Base-by-base conservation (phyloP, 2,797 vertebrate species). In the Nannoperca obscura region DNA sequence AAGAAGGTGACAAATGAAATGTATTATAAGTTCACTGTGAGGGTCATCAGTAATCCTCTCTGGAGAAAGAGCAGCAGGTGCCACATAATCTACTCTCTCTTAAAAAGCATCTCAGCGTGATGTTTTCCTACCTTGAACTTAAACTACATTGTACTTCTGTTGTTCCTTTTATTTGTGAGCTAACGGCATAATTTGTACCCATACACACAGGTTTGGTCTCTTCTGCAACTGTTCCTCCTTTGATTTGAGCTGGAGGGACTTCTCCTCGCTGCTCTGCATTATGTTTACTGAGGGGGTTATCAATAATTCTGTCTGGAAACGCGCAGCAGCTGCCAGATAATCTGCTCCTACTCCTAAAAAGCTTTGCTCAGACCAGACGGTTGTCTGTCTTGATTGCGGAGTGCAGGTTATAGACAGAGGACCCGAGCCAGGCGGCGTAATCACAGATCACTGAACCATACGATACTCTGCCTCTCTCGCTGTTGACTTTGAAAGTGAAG, bases 401-500 rank as follows among this genome's bases (percentile, higher is more conserved):
- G 58, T 20, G 49, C 19, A 58, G 62, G 74, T 73, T 80, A 55
- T 13, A 81, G 71, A 70, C 6, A 7, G 69, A 34, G 49, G 62
- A 76, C 27, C 50, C 1, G 47, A 80, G 76, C 81, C 76, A 47
- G 60, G 62, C 72, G 10, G 61, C 13, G 76, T 68, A 74, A 87
- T 85, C 86, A 82, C 78, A 77, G 65, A 73, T 78, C 69, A 42
- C 76, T 63, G 65, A 83, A 85, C 71, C 71, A 19, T 36, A 44
- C 42, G 2, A 27, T 59, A 54, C 85, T 75, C 78, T 1, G 36
- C 73, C 73, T 80, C 78, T 61, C 79, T 49, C 64, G 15, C 69
- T 81, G 82, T 82, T 84, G 67, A 83, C 83, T 82, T 77, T 81
- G 71, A 91, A 88, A 91, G 55, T n/a, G 2, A 69, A 85, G 53